A percentile compares a stretch with the other conserved stretches of the same genome.
phyloP scores from a whole-genome alignment of 2,888 invertebrate species.

The Acanthoscelides obtectus region DNA sequence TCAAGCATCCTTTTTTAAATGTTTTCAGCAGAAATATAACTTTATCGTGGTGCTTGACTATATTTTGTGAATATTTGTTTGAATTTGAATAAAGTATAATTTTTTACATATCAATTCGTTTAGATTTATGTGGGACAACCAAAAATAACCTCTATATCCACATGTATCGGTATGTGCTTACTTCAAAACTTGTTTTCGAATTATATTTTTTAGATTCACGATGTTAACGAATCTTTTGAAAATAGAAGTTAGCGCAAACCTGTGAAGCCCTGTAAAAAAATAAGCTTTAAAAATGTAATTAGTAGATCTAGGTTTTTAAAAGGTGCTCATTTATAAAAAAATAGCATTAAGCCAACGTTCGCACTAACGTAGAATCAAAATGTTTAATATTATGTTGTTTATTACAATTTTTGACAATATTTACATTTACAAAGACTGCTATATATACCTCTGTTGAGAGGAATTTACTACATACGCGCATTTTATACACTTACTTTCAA shows the following conservation, averaged over 20 bases:
- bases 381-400: constrained; percentile 16
- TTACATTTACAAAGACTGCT: constrained; percentile 34
- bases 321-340: constrained; percentile 36
- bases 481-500: neutral
- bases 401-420: constrained; percentile 37
- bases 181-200: neutral
- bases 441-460: constrained; percentile 9
- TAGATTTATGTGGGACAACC: neutral
- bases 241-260: constrained; percentile 22
- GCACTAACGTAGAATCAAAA: constrained; percentile 17
- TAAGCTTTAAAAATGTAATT: constrained; percentile 35
- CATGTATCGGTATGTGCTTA: neutral
- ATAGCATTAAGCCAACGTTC: constrained; percentile 7
- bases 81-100: constrained; percentile 3
- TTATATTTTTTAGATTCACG: constrained; percentile 17
- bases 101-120: constrained; percentile 32
- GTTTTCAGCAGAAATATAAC: no score
- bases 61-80: constrained; percentile 9
- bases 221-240: constrained; percentile 30
- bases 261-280: constrained; percentile 28
- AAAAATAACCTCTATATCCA: neutral
- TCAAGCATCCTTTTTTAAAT: no score
- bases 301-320: constrained; percentile 32
- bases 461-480: constrained; percentile 4
- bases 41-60: neutral